phyloP scores from a whole-genome alignment of 2,888 invertebrate species.

The Tipula lateralis region DNA sequence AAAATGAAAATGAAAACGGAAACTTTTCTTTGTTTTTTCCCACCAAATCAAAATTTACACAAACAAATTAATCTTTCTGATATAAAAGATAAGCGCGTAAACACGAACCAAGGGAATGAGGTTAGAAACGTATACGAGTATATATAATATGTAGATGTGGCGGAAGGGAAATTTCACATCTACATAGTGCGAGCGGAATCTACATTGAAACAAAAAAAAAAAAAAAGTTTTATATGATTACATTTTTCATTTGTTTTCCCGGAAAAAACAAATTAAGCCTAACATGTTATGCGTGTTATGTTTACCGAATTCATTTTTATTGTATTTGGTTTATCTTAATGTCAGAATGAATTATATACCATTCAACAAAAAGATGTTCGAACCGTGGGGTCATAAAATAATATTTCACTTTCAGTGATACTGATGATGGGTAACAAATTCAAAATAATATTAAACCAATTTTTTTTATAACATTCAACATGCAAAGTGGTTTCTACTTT shows the following conservation, averaged over 20 bases:
- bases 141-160: background rate
- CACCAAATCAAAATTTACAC: background rate
- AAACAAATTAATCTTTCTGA: slow-evolving; percentile 4
- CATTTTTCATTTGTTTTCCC: background rate
- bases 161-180: background rate
- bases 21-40: background rate
- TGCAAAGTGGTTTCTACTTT: too few species aligned
- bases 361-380: background rate
- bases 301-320: background rate
- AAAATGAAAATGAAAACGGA: background rate
- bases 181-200: background rate
- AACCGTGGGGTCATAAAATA: too few species aligned
- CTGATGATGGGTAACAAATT: too few species aligned
- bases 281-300: background rate
- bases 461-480: too few species aligned
- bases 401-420: too few species aligned
- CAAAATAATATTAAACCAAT: too few species aligned
- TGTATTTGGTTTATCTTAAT: background rate
- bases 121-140: too few species aligned
- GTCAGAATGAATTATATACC: background rate
- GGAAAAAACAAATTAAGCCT: background rate
- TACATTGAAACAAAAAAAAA: background rate
- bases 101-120: background rate
- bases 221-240: background rate
- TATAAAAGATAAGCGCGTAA: background rate